Evolutionary conservation across 37 sponge, comb jelly and placozoan species (phyloP).

Genomic region (Agelas oroides): DNA sequence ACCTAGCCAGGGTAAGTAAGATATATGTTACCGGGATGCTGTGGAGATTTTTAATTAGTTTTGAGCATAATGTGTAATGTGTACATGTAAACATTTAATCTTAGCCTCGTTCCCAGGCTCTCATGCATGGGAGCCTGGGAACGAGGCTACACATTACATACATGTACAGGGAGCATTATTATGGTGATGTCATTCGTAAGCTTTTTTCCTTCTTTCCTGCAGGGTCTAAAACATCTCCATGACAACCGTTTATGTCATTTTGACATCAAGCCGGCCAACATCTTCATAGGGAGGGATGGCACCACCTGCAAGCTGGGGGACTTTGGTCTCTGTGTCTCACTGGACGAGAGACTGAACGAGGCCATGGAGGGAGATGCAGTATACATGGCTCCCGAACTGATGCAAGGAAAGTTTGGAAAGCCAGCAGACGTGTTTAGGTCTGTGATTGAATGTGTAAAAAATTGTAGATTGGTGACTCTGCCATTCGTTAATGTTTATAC

Average conservation of each 20-base stretch:
- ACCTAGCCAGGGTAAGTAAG: conserved; percentile 58
- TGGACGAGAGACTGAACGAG: conserved; percentile 39
- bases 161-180: too few relatives aligned
- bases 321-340: conserved; percentile 78
- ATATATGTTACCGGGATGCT: too few relatives aligned
- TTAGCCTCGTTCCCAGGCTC: too few relatives aligned
- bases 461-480: background rate
- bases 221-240: conserved; percentile 92
- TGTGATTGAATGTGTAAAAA: too few relatives aligned
- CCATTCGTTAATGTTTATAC: too few relatives aligned
- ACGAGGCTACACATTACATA: too few relatives aligned
- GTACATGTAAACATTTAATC: too few relatives aligned
- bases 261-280: conserved; percentile 94
- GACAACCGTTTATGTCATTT: conserved; percentile 82
- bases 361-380: conserved; percentile 87
- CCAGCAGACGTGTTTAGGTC: conserved; percentile 91
- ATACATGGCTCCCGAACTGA: conserved; percentile 90
- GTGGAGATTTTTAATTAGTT: too few relatives aligned
- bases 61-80: too few relatives aligned
- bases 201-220: background rate
- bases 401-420: conserved; percentile 74
- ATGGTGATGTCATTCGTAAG: too few relatives aligned
- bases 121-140: too few relatives aligned
- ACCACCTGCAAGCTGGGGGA: conserved; percentile 82
- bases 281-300: conserved; percentile 73